Base-by-base conservation (phyloP, 2,888 invertebrate species). In the Tetragnatha montana region DNA sequence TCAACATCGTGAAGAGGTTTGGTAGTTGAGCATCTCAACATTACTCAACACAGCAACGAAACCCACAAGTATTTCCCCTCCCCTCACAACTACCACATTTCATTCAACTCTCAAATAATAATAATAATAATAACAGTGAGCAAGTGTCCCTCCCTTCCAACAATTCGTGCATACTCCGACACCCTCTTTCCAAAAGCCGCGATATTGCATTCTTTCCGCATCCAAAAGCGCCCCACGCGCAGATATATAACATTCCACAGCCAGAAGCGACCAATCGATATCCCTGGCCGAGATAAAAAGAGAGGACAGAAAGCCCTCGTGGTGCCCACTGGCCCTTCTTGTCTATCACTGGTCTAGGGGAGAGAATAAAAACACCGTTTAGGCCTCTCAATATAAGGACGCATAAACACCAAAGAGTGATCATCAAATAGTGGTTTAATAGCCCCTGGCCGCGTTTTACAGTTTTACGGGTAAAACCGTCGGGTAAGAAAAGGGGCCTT, bases 351-450 rank as follows among this genome's bases (percentile, higher is more conserved):
- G 60, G n/a, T 17, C 74, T 60, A n/a, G 50, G 70, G 47, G 47
- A 81, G 49, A 17, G 49, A 82, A 70, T 49, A 71, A 78, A 85
- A 79, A 76, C 19, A 85, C 71, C 17, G 69, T 79, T 78, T 69
- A 50, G 22, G 50, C 68, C 71, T 69, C 71, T 79, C 85, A 49
- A 75, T 85, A 79, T 85, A 85, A 60, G 85, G 71, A 35, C 17
- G 60, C 85, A 85, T 85, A 85, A 85, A 85, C 79, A 85, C 85
- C 78, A 79, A 74, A 49, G 21, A 84, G 35, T 79, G 78, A 60
- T 79, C 85, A 85, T 85, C 85, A 85, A 85, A 78, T 17, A 85
- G 85, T 50, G 70, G 78, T 78, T 85, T 85, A 85, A 85, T 85
- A 71, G n/a, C 84, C 71, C 82, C 71, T 50, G 70, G 78, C 74